Evolutionary conservation across 2,797 vertebrate genomes (phyloP).

Genomic region (Calcarius lapponicus): DNA sequence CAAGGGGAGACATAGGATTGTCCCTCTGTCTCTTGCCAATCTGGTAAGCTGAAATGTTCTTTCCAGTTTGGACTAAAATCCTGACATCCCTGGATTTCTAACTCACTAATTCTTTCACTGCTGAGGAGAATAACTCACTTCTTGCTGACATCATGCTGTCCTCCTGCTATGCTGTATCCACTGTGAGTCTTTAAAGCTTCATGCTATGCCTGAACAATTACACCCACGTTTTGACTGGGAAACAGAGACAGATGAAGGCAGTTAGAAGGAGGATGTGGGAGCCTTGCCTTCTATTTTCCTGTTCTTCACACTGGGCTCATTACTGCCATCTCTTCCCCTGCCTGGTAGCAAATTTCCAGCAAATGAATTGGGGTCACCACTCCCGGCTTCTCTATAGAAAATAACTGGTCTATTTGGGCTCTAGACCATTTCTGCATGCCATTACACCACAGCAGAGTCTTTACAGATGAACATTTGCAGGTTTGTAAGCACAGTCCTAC

Average conservation of each 20-base stretch:
- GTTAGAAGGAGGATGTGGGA: background rate
- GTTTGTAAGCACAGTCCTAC: background rate
- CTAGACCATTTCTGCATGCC: background rate
- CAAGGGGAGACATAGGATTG: background rate
- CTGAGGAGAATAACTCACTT: slow-evolving; percentile 28
- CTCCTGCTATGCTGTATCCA: background rate
- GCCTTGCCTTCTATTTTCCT: slow-evolving; percentile 7
- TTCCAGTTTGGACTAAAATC: background rate
- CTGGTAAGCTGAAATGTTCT: background rate
- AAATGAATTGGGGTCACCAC: background rate
- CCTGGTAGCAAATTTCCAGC: background rate
- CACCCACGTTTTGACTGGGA: slow-evolving; percentile 45
- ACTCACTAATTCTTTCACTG: background rate
- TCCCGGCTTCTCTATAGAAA: background rate
- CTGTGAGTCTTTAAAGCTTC: slow-evolving; percentile 37
- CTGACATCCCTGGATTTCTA: background rate
- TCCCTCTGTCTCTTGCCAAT: background rate
- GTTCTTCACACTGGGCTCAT: background rate
- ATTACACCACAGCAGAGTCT: background rate
- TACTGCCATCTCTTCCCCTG: background rate
- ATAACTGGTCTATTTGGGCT: background rate
- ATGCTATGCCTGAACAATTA: slow-evolving; percentile 46
- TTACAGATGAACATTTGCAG: background rate
- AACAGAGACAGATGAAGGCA: slow-evolving; percentile 42
- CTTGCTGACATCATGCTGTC: slow-evolving; percentile 46